Evolutionary conservation across 92 coral and sea anemone species (phyloP), one percentile per base, ranked within the genome.

Genomic region (Actinernus sp.): DNA sequence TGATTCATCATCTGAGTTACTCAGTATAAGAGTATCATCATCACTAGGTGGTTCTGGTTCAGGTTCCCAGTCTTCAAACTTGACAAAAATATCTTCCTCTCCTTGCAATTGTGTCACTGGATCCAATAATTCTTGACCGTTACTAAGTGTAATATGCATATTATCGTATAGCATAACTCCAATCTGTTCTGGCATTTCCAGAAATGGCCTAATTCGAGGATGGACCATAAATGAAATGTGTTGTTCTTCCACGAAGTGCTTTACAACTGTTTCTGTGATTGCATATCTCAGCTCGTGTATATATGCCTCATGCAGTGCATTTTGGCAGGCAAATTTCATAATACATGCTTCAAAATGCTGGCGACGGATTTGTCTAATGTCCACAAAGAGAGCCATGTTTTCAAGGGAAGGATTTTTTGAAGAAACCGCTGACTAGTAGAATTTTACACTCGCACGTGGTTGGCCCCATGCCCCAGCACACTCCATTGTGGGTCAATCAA

Each of bases 341-440:
- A 65, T 31, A n/a, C n/a, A n/a, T n/a, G 73, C 20, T 37, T 65
- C 73, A 26, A 30, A 49, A 38, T 65, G 73, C 49, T 46, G 61
- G 58, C 25, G 46, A 31, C 73, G 49, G 60, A 65, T 65, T 7
- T 64, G 24, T 65, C 47, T 17, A 21, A 65, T 14, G 49, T 68
- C 75, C 6, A 68, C 31, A 10, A 68, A 53, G 57, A 68, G 49
- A 14, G 52, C 75, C 75, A 68, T 68, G 61, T 20, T 62, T 21
- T 43, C 71, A 41, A 30, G 24, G 8, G 52, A 10, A 26, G 16
- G 33, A 31, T 23, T 55, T 31, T 13, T 14, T 10, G 20, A 34
- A 34, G 14, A 34, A 34, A 34, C 6, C 41, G 41, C 41, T 34
- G 41, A 34, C 41, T 34, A 34, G 41, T 34, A 34, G 8, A 34